Conservation (phyloP, 2,888 invertebrate species). For the Orchestes rusci region DNA sequence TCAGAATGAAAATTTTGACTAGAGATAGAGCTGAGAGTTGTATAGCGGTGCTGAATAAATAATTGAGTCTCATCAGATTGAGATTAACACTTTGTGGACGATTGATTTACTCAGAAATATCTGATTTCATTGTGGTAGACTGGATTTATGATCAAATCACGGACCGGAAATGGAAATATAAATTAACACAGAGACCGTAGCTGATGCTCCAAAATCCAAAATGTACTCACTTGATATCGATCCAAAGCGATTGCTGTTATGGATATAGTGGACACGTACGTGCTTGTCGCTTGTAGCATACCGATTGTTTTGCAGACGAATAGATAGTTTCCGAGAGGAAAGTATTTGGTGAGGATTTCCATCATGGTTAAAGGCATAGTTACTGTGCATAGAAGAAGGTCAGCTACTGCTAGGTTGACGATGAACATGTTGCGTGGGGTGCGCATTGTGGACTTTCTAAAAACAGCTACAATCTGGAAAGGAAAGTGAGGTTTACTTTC, state of each 20-base stretch:
- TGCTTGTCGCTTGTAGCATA: slow-evolving; percentile 80
- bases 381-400: slow-evolving; percentile 78
- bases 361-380: slow-evolving; percentile 80
- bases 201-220: no score
- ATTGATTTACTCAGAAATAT: no score
- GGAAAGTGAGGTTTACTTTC: slow-evolving; percentile 1
- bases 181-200: no score
- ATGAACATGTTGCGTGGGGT: slow-evolving; percentile 92
- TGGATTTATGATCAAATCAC: no score
- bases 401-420: slow-evolving; percentile 79
- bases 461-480: slow-evolving; percentile 53
- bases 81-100: no score
- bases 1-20: no score
- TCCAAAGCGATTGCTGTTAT: slow-evolving; percentile 88
- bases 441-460: slow-evolving; percentile 81
- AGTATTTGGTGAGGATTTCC: slow-evolving; percentile 61
- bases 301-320: slow-evolving; percentile 80
- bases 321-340: slow-evolving; percentile 76
- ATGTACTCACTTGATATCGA: slow-evolving; percentile 62
- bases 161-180: no score
- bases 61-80: no score
- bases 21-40: no score
- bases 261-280: slow-evolving; percentile 89
- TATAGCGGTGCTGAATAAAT: no score
- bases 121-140: no score